Percentiles rank a stretch among this genome's conserved stretches.
phyloP scores from a whole-genome alignment of 2,888 invertebrate species.

The Bembecia ichneumoniformis region DNA sequence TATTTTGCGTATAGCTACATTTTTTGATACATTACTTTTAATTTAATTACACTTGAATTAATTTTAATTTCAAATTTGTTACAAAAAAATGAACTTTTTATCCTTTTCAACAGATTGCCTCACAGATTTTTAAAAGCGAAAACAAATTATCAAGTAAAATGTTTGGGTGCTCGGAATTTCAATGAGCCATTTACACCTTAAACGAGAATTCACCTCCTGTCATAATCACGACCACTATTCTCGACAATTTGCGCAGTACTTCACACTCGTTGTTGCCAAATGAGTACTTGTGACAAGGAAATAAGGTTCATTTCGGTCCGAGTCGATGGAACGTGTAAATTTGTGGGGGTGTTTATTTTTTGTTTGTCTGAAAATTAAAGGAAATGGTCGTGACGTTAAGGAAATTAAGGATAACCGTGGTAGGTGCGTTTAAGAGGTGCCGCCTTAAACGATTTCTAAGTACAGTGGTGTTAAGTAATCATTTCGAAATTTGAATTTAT shows the following conservation, averaged over 20 bases:
- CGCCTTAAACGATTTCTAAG: not conserved
- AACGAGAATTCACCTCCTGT: constrained; percentile 24
- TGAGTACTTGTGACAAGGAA: constrained; percentile 3
- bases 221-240: constrained; percentile 21
- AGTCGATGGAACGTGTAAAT: not conserved
- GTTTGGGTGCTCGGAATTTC: constrained; percentile 14
- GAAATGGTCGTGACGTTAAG: constrained; percentile 30
- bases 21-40: no score
- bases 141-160: no score
- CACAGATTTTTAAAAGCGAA: no score
- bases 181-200: constrained; percentile 28
- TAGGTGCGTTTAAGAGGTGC: not conserved
- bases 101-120: no score
- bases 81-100: no score
- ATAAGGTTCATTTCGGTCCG: constrained; percentile 9
- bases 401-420: constrained; percentile 13
- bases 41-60: no score
- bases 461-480: not conserved
- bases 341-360: constrained; percentile 23
- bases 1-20: no score
- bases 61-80: no score
- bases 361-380: constrained; percentile 19
- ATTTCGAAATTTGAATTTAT: no score
- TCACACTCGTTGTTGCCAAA: not conserved
- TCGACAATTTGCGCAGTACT: constrained; percentile 6